Percentiles rank a stretch among this genome's conserved stretches.
phyloP scores from a whole-genome alignment of 2,797 vertebrate genomes.

The Valencia hispanica region DNA sequence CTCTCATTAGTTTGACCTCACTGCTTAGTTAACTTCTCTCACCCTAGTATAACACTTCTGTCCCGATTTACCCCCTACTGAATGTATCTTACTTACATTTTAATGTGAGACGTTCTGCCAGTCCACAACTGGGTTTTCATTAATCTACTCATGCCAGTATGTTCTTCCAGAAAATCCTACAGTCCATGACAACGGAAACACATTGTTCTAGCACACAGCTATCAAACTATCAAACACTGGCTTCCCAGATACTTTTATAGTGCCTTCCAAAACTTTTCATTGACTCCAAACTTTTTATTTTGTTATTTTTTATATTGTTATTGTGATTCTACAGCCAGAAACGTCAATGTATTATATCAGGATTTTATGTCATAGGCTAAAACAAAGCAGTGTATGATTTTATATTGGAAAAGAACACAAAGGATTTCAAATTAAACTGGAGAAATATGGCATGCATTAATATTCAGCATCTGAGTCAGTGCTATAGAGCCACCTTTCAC shows the following conservation, averaged over 20 bases:
- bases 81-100: not conserved
- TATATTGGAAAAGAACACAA: not conserved
- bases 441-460: not conserved
- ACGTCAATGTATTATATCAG: not conserved
- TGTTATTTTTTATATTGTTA: no score
- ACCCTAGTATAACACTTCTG: constrained; percentile 15
- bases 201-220: constrained; percentile 4
- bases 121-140: constrained; percentile 21
- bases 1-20: constrained; percentile 41
- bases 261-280: not conserved
- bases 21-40: constrained; percentile 28
- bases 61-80: constrained; percentile 1
- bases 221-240: constrained; percentile 19
- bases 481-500: not conserved
- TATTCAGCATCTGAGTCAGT: not conserved
- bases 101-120: not conserved
- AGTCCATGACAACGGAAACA: constrained; percentile 32
- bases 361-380: not conserved
- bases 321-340: not conserved
- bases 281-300: not conserved
- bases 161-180: constrained; percentile 16
- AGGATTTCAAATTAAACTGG: not conserved
- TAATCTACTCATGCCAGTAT: constrained; percentile 18
- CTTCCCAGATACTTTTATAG: constrained; percentile 20
- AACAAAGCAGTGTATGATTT: not conserved